These are phyloP conservation scores for Archegozetes longisetosus DNA, from an alignment of 1,140 invertebrate species.

Conservation along the genomic window DNA sequence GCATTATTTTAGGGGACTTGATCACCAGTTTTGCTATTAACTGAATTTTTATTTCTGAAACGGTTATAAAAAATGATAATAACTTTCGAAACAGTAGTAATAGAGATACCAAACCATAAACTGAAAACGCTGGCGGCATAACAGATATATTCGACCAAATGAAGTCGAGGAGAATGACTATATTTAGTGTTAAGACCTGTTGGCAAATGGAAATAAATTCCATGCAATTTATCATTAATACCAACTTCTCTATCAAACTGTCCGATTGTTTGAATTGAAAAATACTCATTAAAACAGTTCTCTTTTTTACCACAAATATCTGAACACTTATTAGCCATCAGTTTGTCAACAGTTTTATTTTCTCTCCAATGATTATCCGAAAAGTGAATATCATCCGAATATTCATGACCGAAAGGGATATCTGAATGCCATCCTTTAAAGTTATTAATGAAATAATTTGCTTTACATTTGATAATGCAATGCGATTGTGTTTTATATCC, in stretches of 20 bases:
- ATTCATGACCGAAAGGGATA: background rate
- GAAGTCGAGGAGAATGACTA: constrained; percentile 8
- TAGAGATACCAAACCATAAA: constrained; percentile 13
- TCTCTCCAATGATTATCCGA: background rate
- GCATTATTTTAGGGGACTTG: no score
- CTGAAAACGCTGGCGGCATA: constrained; percentile 10
- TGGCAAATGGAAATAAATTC: constrained; percentile 9
- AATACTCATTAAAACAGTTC: constrained; percentile 8
- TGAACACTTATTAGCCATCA: constrained; percentile 4
- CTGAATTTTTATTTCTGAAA: background rate
- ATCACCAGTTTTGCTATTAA: no score
- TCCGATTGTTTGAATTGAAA: background rate
- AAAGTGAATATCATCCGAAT: background rate
- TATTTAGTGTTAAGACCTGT: constrained; percentile 5
- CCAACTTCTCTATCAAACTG: constrained; percentile 1
- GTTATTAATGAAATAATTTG: constrained; percentile 4
- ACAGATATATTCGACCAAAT: constrained; percentile 10
- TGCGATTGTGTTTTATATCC: constrained; percentile 5
- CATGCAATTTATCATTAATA: background rate
- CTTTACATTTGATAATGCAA: constrained; percentile 9
- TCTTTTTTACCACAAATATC: constrained; percentile 2
- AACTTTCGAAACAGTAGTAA: constrained; percentile 6
- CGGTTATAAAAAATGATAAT: background rate
- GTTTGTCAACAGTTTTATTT: constrained; percentile 9
- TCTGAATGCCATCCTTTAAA: constrained; percentile 10